phyloP scores from a whole-genome alignment of 2,888 invertebrate species.

The Omphaloscelis lunosa region DNA sequence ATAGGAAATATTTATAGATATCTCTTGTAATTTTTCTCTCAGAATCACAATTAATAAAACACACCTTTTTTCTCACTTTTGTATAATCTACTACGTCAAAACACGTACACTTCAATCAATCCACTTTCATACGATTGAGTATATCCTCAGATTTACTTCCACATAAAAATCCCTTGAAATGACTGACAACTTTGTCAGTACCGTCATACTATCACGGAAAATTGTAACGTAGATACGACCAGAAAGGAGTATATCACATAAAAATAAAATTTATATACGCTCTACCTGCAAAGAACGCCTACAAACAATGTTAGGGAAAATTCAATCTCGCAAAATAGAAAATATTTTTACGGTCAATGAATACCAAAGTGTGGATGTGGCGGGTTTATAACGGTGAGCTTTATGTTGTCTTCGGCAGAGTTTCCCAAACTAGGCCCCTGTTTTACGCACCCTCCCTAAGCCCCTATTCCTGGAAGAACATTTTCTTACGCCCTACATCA shows the following conservation, averaged over 20 bases:
- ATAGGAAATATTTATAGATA: too few species aligned
- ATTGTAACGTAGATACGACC: conserved; percentile 69
- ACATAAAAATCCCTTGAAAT: conserved; percentile 43
- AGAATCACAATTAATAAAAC: not conserved
- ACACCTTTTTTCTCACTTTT: not conserved
- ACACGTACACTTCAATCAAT: conserved; percentile 1
- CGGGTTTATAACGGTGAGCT: conserved; percentile 71
- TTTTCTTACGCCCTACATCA: conserved; percentile 28
- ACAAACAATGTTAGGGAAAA: conserved; percentile 87
- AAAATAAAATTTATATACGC: conserved; percentile 80
- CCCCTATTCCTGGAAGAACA: conserved; percentile 37
- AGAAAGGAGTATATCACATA: conserved; percentile 72
- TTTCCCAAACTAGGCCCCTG: conserved; percentile 59
- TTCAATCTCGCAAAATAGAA: conserved; percentile 89
- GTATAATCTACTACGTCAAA: not conserved
- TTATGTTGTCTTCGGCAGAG: conserved; percentile 75
- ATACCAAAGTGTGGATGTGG: conserved; percentile 86
- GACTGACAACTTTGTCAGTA: conserved; percentile 66
- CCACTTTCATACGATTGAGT: not conserved
- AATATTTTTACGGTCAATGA: conserved; percentile 89
- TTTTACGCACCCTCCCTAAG: conserved; percentile 47
- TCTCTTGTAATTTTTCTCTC: not conserved
- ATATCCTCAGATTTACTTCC: conserved; percentile 23
- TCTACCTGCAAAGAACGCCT: conserved; percentile 82
- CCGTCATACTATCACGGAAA: conserved; percentile 67